A percentile compares a stretch with the other conserved stretches of the same genome.
phyloP scores from a whole-genome alignment of 2,797 vertebrate genomes.

The Bovichtus diacanthus region DNA sequence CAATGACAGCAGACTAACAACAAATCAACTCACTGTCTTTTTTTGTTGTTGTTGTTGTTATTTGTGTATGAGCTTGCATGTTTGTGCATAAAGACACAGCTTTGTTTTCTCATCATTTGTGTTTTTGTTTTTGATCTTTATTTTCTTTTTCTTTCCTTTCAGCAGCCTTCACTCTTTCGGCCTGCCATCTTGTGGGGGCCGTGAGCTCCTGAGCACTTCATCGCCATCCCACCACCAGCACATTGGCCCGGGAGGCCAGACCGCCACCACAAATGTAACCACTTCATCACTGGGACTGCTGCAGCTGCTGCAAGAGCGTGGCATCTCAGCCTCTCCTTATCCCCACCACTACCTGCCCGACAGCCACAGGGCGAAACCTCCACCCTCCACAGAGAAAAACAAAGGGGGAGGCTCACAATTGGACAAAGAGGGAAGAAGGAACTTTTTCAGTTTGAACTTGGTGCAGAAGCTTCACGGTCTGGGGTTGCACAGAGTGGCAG shows the following conservation, averaged over 20 bases:
- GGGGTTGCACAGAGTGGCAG: slow-evolving; percentile 87
- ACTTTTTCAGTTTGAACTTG: slow-evolving; percentile 88
- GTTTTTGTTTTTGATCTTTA: neutral
- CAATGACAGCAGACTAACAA: neutral
- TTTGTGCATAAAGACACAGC: neutral
- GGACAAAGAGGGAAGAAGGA: slow-evolving; percentile 45
- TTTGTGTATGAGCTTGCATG: slow-evolving; percentile 12
- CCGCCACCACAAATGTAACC: slow-evolving; percentile 32
- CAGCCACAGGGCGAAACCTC: slow-evolving; percentile 7
- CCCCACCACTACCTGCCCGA: slow-evolving; percentile 35
- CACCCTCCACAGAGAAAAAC: slow-evolving; percentile 23
- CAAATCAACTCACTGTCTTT: slow-evolving; percentile 21
- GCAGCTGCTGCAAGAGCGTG: slow-evolving; percentile 82
- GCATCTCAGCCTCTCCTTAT: slow-evolving; percentile 81
- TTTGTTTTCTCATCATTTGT: neutral
- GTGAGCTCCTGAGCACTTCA: slow-evolving; percentile 84
- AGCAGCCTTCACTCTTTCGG: slow-evolving; percentile 84
- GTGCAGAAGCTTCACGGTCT: slow-evolving; percentile 87
- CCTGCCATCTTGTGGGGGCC: slow-evolving; percentile 87
- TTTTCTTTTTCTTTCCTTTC: slow-evolving; percentile 18
- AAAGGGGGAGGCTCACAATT: slow-evolving; percentile 11
- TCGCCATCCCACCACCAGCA: slow-evolving; percentile 50
- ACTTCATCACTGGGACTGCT: slow-evolving; percentile 81
- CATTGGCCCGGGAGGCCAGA: slow-evolving; percentile 14
- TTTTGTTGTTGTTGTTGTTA: neutral